Base-by-base conservation (phyloP, 2,113 vertebrate species). In the Calcarius ornatus region DNA sequence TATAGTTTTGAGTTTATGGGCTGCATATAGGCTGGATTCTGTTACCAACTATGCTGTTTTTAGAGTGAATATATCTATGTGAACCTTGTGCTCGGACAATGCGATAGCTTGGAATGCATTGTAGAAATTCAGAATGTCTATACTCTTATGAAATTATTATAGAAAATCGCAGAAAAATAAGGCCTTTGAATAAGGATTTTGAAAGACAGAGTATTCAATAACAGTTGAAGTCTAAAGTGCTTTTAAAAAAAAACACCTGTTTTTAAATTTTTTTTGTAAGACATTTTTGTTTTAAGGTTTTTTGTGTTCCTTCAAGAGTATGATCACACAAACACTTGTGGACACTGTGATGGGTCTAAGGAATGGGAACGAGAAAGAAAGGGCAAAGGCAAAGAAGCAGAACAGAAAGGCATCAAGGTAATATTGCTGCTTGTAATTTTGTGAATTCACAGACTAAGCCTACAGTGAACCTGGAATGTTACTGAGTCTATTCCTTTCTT, bases 131-230 rank as follows among this genome's bases (percentile, higher is more conserved):
- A 56, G 12, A 90, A 73, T 54, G 54, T 23, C 25, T 73, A 13
- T 68, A 40, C 3, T 57, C 2, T 40, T 30, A 28, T 31, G 7
- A 93, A 79, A 64, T 56, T 43, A 48, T 37, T 78, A 16, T 23
- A 83, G 38, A 76, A 82, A 69, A 43, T 47, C 30, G 56, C 13
- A 45, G 8, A 50, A 83, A 86, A 65, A 3, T 23, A 57, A 45
- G n/a, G 9, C 16, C 0, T n/a, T n/a, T n/a, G n/a, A n/a, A n/a
- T n/a, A n/a, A 0, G 22, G 35, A 37, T 82, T 68, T 68, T 86
- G 30, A 65, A 86, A 85, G 45, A 37, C 6, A 37, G 72, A 65
- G 1, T 54, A 75, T 51, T 79, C 14, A 43, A 7, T 28, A 66
- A 15, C 4, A 43, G 11, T 38, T 68, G 7, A 24, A 60, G 6